Percentiles rank a stretch among this genome's conserved stretches.
Conservation (phyloP, 2,113 vertebrate species). For the Myotis lucifugus region DNA sequence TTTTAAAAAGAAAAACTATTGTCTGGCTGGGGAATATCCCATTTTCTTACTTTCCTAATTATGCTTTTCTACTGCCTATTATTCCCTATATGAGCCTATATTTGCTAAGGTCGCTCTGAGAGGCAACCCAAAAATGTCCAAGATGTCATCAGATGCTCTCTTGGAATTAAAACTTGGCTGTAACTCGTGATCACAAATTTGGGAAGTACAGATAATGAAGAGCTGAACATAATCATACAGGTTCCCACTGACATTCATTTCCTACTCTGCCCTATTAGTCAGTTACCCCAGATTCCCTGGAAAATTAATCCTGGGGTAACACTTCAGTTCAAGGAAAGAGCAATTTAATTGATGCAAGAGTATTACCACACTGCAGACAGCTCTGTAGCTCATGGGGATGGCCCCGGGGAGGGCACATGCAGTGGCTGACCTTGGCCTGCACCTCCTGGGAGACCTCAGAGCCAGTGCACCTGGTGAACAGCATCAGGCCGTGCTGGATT, state of each 20-base stretch:
- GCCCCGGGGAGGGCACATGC: neutral
- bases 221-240: neutral
- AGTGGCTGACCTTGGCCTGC: neutral
- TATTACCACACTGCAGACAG: neutral
- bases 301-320: neutral
- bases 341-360: conserved; percentile 4
- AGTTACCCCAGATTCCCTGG: conserved; percentile 9
- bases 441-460: neutral
- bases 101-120: neutral
- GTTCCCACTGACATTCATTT: neutral
- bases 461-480: neutral
- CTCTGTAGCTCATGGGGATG: neutral
- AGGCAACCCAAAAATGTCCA: neutral
- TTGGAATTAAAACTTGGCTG: neutral
- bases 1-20: neutral
- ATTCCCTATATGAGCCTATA: neutral
- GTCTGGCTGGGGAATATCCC: neutral
- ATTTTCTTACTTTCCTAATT: conserved; percentile 10
- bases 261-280: neutral
- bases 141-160: neutral
- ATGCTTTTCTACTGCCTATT: neutral
- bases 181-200: neutral
- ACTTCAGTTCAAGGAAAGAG: neutral
- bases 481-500: neutral
- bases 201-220: neutral